Base-by-base conservation (phyloP, 2,797 vertebrate species). In the Chrysocyon brachyurus region DNA sequence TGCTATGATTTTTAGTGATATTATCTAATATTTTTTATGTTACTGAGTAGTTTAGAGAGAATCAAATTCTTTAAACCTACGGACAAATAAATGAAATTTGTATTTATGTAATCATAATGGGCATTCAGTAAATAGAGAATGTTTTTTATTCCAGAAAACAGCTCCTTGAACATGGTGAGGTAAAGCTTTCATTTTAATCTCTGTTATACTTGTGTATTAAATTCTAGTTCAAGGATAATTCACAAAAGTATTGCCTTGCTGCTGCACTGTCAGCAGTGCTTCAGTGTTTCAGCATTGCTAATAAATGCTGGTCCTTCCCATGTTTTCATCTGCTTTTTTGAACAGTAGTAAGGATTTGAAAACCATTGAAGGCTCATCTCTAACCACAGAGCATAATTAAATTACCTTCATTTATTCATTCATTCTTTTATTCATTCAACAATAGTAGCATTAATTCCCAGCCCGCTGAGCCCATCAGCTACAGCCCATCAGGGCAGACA, bases 111-210 rank as follows among this genome's bases (percentile, higher is more conserved):
- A 68, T 64, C 5, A 57, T 36, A 85, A 81, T 75, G 31, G 68
- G 49, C 61, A 36, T 91, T 98, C 46, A 96, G 12, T 97, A 97
- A 97, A 87, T 52, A 92, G 75, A 61, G 56, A 46, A 59, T 94
- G 11, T 97, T 98, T 97, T 94, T 97, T 95, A 79, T 98, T 98
- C 26, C 98, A 99, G 99, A 97, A 98, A 97, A 95, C 98, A 99
- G 33, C 96, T 98, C 33, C 96, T 98, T 61, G 98, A 98, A 3
- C 99, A 99, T 63, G 99, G 99, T 97, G 99, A 99, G 99, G 99
- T 99, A 99, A 99, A 98, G 75, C 52, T 72, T 92, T 97, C 68
- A 46, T 96, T 95, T 97, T 46, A 21, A 57, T 70, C 26, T 94
- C 28, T 92, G 72, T 52, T 95, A 61, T 87, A 81, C 40, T 81